Conservation (phyloP, 2,797 vertebrate species). For the Mycteria americana region DNA sequence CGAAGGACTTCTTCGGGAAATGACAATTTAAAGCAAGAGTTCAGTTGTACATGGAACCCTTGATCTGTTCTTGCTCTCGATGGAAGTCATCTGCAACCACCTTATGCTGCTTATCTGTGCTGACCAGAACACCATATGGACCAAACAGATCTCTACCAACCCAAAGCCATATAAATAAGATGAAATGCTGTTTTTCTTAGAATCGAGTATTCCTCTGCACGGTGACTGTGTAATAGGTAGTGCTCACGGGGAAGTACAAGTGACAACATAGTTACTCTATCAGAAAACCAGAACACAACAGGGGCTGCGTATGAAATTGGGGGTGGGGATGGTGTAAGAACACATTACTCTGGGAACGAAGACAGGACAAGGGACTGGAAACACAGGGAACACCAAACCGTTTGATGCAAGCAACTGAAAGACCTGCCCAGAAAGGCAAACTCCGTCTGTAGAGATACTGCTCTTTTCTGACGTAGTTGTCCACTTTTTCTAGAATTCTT, state of each 20-base stretch:
- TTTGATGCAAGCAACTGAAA: background rate
- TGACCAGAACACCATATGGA: fast-evolving
- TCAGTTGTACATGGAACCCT: background rate
- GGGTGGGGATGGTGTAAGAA: background rate
- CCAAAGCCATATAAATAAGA: background rate
- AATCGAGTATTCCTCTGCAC: fast-evolving
- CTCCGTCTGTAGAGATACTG: background rate
- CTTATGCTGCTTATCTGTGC: fast-evolving
- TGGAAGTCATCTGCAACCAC: background rate
- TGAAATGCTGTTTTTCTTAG: background rate
- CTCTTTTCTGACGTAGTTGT: background rate
- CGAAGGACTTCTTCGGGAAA: background rate
- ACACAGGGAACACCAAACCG: background rate
- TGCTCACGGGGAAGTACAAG: background rate
- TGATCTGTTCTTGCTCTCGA: background rate
- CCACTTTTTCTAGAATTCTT: background rate
- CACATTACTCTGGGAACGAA: background rate
- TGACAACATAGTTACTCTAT: background rate
- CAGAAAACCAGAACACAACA: background rate
- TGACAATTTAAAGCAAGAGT: background rate
- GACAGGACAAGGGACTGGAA: background rate
- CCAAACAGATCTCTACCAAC: background rate
- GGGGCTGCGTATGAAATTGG: fast-evolving
- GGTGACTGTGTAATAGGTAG: background rate
- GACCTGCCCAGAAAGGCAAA: background rate